phyloP scores from a whole-genome alignment of 2,797 vertebrate species.

The Urosaurus nigricauda region DNA sequence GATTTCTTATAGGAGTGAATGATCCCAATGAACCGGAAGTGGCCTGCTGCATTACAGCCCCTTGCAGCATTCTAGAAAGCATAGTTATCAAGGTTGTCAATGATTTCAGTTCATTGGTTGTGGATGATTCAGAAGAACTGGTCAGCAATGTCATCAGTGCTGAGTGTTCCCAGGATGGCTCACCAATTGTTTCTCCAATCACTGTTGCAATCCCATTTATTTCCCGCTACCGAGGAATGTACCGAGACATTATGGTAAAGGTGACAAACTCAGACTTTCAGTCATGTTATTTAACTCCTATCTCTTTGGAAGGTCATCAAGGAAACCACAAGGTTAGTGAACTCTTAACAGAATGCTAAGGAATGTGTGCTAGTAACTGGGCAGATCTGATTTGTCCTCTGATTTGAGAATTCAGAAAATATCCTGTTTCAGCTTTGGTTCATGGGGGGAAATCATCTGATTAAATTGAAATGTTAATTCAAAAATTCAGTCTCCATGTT shows the following conservation, averaged over 20 bases:
- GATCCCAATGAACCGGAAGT: constrained; percentile 58
- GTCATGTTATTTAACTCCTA: constrained; percentile 83
- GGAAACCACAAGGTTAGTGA: constrained; percentile 82
- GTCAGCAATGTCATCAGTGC: constrained; percentile 87
- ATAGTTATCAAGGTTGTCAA: constrained; percentile 82
- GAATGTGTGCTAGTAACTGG: not conserved
- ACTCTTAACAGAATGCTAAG: not conserved
- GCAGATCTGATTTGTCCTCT: not conserved
- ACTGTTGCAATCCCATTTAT: constrained; percentile 83
- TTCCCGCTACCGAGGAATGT: constrained; percentile 82
- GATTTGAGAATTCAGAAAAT: not conserved
- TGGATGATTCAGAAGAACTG: constrained; percentile 87
- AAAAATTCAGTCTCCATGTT: not conserved
- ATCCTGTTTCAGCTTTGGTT: not conserved
- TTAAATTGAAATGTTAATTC: not conserved
- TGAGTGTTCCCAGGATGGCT: constrained; percentile 60
- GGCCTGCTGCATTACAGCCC: constrained; percentile 82
- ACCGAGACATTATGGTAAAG: constrained; percentile 87
- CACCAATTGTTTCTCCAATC: constrained; percentile 81
- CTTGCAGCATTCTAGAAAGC: constrained; percentile 68
- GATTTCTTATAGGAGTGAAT: constrained; percentile 70
- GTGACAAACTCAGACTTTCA: constrained; percentile 79
- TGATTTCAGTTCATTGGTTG: constrained; percentile 82
- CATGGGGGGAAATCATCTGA: not conserved
- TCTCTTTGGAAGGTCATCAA: constrained; percentile 79